A percentile compares a stretch with the other conserved stretches of the same genome.
Evolutionary conservation across 2,113 vertebrate species (phyloP).

Genomic region (Petromus typicus): DNA sequence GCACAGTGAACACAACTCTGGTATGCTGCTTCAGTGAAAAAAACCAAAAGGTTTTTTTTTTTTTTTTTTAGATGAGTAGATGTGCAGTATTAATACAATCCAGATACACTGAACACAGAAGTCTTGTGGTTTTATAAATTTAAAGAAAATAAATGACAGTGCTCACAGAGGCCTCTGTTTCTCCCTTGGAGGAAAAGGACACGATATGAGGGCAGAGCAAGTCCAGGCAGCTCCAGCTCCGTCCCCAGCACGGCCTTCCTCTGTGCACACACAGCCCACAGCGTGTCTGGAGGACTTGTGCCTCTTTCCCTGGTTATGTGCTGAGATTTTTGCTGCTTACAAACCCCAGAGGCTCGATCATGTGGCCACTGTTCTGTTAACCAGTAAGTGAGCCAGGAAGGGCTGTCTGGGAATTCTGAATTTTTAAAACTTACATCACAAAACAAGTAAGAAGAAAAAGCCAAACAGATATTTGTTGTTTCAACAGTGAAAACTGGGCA

Average conservation of each 20-base stretch:
- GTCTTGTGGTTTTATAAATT: conserved; percentile 52
- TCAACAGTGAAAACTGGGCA: not conserved
- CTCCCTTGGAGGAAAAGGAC: conserved; percentile 1
- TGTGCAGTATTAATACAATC: not conserved
- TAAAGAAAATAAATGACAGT: not conserved
- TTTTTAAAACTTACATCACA: conserved; percentile 35
- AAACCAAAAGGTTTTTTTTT: not conserved
- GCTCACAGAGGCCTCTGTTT: not conserved
- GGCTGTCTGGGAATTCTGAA: conserved; percentile 32
- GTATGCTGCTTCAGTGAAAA: not conserved
- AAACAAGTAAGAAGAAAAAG: not conserved
- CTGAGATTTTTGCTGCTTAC: conserved; percentile 38
- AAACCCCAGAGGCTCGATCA: not conserved
- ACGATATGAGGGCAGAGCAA: not conserved
- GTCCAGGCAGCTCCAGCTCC: not conserved
- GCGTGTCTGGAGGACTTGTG: conserved; percentile 27
- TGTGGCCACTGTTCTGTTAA: conserved; percentile 46
- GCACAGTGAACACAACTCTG: not conserved
- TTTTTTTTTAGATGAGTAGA: conserved; percentile 4
- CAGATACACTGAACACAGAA: not conserved
- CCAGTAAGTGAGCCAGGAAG: conserved; percentile 30
- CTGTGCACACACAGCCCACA: not conserved
- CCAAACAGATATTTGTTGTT: not conserved
- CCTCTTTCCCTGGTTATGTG: conserved; percentile 20
- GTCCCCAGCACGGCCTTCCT: not conserved